These are phyloP conservation scores for Antheraea assamensis DNA, from an alignment of 2,888 invertebrate genomes.

Conservation along the genomic window DNA sequence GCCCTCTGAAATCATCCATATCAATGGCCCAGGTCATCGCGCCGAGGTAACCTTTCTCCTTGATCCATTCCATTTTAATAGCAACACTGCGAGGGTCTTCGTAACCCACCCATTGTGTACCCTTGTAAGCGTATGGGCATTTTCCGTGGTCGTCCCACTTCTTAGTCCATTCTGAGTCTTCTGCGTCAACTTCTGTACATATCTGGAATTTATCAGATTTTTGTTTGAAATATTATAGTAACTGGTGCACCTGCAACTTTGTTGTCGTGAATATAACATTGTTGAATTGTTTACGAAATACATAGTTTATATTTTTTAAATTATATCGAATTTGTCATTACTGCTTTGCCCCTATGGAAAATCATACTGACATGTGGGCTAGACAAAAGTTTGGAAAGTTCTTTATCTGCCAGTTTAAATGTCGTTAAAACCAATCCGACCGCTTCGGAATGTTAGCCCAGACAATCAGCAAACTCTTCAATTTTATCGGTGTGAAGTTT, in stretches of 20 bases:
- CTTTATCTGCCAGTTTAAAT: no score
- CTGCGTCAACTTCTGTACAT: slow-evolving; percentile 87
- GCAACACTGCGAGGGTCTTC: slow-evolving; percentile 91
- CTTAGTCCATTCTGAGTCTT: slow-evolving; percentile 89
- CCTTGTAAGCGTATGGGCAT: slow-evolving; percentile 93
- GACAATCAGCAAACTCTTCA: no score
- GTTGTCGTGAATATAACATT: neutral
- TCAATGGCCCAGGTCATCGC: slow-evolving; percentile 97
- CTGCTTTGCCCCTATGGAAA: no score
- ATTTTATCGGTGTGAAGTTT: no score
- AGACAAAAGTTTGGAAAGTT: no score
- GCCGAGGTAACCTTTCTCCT: slow-evolving; percentile 88
- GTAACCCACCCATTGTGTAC: slow-evolving; percentile 95
- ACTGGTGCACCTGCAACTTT: neutral
- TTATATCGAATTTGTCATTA: no score
- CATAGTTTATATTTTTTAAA: no score
- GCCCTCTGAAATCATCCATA: slow-evolving; percentile 94
- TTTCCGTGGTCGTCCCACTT: slow-evolving; percentile 92
- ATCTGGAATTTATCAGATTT: slow-evolving; percentile 79
- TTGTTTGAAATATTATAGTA: neutral
- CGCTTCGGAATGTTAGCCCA: no score
- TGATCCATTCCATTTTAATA: slow-evolving; percentile 95
- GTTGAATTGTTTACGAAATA: no score
- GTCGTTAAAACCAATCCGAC: no score
- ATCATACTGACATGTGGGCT: no score